A percentile compares a stretch with the other conserved stretches of the same genome.
Evolutionary conservation across 2,888 invertebrate genomes (phyloP).

Genomic region (Colletes collaris): DNA sequence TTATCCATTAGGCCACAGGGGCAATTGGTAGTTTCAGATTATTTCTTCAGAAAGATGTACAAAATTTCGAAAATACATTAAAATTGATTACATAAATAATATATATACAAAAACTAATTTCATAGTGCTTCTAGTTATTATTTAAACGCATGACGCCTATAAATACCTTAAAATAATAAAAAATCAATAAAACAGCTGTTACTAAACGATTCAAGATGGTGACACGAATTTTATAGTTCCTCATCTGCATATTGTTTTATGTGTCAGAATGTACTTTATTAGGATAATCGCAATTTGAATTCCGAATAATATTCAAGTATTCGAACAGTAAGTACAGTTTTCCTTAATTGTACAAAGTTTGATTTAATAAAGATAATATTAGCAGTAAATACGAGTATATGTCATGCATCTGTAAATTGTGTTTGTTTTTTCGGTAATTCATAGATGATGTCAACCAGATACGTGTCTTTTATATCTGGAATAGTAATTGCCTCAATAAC

Average conservation of each 20-base stretch:
- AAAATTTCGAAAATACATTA: not conserved
- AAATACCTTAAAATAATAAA: constrained; percentile 12
- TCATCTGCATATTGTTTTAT: constrained; percentile 1
- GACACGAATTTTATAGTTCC: constrained; percentile 10
- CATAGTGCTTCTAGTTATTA: not conserved
- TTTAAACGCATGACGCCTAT: not conserved
- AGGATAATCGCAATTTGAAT: constrained; percentile 9
- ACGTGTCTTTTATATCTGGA: constrained; percentile 88
- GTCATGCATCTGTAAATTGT: not conserved
- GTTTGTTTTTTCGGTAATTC: constrained; percentile 24
- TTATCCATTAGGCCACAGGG: constrained; percentile 94
- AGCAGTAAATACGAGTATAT: not conserved
- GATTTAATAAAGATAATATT: not conserved
- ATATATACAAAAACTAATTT: not conserved
- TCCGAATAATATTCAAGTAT: not conserved
- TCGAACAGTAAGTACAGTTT: constrained; percentile 19
- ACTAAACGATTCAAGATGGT: constrained; percentile 46
- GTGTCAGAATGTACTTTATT: constrained; percentile 13
- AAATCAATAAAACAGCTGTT: constrained; percentile 34
- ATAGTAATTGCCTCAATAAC: constrained; percentile 90
- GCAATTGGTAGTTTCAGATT: constrained; percentile 79
- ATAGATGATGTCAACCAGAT: constrained; percentile 80
- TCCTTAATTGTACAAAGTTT: not conserved
- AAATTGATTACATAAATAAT: constrained; percentile 10
- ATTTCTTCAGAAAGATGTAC: not conserved